These are phyloP conservation scores for Athetis lepigone DNA, from an alignment of 2,888 invertebrate species.

Conservation along the genomic window DNA sequence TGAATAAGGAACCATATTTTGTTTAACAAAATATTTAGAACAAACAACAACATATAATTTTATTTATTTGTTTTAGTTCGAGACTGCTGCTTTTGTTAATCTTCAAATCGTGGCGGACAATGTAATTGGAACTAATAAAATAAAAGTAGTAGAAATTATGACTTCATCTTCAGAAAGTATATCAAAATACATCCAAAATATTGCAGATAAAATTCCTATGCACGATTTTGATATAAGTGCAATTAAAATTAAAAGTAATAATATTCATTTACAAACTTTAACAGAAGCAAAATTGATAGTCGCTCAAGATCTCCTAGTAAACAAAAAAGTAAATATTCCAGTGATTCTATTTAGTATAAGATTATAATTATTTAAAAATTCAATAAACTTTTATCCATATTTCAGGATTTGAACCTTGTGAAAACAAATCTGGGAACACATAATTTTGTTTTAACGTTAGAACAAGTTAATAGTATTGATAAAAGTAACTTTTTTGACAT, in stretches of 20 bases:
- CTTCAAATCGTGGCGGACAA: slow-evolving; percentile 25
- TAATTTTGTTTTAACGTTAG: neutral
- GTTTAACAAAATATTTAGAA: neutral
- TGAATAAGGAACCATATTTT: neutral
- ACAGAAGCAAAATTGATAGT: neutral
- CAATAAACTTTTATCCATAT: no score
- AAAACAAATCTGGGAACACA: neutral
- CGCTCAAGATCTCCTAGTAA: neutral
- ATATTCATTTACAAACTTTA: neutral
- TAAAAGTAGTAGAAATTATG: slow-evolving; percentile 4
- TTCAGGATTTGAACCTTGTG: neutral
- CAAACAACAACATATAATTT: neutral
- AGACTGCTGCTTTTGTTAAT: neutral
- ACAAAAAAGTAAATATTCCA: slow-evolving; percentile 3
- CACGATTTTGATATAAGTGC: neutral
- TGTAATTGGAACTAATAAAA: neutral
- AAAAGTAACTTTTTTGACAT: neutral
- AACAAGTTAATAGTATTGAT: neutral
- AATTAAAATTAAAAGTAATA: neutral
- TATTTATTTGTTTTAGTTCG: slow-evolving; percentile 5
- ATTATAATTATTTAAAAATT: no score
- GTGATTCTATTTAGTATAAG: no score
- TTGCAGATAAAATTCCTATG: neutral
- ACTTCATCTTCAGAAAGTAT: slow-evolving; percentile 4
- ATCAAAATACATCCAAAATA: neutral